These are phyloP conservation scores for Holothuria scabra DNA, from an alignment of 53 echinoderm and acorn worm species.

Conservation along the genomic window DNA sequence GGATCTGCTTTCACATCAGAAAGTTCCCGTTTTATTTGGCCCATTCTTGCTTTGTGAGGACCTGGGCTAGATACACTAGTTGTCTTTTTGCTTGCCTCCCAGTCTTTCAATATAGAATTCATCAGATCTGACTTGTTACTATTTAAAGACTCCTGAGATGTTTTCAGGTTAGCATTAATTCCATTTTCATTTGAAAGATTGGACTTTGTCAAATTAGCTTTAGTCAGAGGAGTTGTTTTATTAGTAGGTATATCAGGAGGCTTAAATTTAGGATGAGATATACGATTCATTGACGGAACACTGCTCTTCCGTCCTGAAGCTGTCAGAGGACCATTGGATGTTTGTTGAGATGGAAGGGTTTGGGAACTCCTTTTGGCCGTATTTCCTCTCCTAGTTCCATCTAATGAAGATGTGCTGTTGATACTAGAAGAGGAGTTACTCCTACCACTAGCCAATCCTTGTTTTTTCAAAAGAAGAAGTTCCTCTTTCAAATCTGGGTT, in stretches of 20 bases:
- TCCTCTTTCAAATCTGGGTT: conserved; percentile 44
- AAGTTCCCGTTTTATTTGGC: conserved; percentile 43
- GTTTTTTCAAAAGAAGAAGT: conserved; percentile 16
- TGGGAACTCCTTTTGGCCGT: background rate
- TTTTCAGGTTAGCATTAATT: conserved; percentile 27
- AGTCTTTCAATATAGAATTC: conserved; percentile 44
- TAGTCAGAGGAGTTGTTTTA: conserved; percentile 10
- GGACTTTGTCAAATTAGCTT: conserved; percentile 16
- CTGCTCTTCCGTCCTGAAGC: background rate
- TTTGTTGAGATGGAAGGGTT: background rate
- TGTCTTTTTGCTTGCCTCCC: conserved; percentile 36
- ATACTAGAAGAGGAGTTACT: conserved; percentile 42
- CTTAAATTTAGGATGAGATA: conserved; percentile 33
- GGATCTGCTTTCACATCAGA: conserved; percentile 24
- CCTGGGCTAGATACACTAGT: background rate
- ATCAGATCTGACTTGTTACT: conserved; percentile 37
- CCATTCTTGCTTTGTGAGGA: conserved; percentile 19
- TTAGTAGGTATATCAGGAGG: conserved; percentile 9
- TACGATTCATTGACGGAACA: background rate
- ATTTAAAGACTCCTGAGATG: conserved; percentile 33
- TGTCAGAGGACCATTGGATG: background rate
- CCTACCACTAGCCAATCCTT: conserved; percentile 41
- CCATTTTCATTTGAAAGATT: conserved; percentile 40
- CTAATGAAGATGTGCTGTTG: conserved; percentile 29
- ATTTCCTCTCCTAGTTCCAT: background rate